These are phyloP conservation scores for Schizopygopsis pylzovi DNA, from an alignment of 2,797 vertebrate genomes.

Conservation along the genomic window DNA sequence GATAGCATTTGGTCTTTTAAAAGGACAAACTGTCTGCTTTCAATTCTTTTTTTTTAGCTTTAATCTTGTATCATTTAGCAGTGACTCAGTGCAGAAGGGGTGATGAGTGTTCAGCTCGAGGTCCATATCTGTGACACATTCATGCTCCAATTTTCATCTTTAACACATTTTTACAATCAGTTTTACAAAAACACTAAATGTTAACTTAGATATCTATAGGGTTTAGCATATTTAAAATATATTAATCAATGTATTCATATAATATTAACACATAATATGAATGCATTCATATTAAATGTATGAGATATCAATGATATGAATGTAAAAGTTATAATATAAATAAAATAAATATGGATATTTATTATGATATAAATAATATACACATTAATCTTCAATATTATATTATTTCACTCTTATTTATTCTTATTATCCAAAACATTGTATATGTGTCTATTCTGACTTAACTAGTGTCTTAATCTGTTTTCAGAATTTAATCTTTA, in stretches of 20 bases:
- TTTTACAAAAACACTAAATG: neutral
- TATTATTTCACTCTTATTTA: neutral
- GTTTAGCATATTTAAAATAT: no score
- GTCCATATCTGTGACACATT: neutral
- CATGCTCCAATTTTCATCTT: neutral
- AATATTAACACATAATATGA: neutral
- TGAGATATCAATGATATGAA: neutral
- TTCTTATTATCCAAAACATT: neutral
- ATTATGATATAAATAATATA: neutral
- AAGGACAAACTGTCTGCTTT: constrained; percentile 43
- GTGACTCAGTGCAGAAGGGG: neutral
- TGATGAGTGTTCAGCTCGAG: neutral
- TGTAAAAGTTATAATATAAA: neutral
- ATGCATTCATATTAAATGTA: neutral
- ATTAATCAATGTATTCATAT: neutral
- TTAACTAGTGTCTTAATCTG: neutral
- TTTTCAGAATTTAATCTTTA: neutral
- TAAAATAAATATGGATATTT: neutral
- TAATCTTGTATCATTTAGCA: constrained; percentile 30
- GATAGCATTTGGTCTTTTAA: constrained; percentile 35
- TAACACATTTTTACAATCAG: neutral
- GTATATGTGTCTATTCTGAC: neutral
- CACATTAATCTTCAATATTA: neutral
- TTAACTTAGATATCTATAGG: neutral
- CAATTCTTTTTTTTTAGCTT: constrained; percentile 26